Percentiles rank a stretch among this genome's conserved stretches.
Conservation (phyloP, 2,113 vertebrate genomes). For the Chaetorhynchus papuensis region DNA sequence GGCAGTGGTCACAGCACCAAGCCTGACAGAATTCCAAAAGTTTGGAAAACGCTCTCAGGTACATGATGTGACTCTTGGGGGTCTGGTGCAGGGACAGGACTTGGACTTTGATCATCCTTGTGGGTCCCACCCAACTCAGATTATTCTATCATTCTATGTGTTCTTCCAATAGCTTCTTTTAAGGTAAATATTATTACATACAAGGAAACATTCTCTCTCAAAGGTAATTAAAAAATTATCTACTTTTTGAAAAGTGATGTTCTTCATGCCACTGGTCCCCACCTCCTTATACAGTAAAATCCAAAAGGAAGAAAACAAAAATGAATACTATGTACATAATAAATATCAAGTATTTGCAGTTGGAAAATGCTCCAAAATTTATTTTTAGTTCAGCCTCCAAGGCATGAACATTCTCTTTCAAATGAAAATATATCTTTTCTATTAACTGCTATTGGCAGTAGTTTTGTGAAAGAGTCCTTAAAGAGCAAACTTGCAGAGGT, state of each 20-base stretch:
- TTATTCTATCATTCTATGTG: background rate
- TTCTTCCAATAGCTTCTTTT: background rate
- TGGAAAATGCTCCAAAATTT: background rate
- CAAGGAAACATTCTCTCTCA: background rate
- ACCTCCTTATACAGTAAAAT: background rate
- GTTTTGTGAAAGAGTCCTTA: background rate
- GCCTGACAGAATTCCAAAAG: background rate
- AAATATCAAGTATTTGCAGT: background rate
- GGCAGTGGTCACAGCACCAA: background rate
- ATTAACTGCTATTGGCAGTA: background rate
- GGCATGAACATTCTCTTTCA: background rate
- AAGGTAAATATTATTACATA: background rate
- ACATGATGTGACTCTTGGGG: background rate
- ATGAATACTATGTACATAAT: background rate
- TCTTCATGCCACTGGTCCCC: accelerated
- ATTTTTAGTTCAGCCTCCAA: background rate
- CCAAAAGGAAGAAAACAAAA: background rate
- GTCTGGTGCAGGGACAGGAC: background rate
- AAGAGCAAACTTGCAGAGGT: background rate
- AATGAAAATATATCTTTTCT: background rate
- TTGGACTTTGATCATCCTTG: background rate
- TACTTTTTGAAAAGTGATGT: background rate
- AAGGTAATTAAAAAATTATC: background rate
- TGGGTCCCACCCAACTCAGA: too few relatives aligned
- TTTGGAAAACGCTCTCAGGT: background rate